Evolutionary conservation across 2,113 vertebrate species (phyloP).

Genomic region (Gasterosteus nipponicus): DNA sequence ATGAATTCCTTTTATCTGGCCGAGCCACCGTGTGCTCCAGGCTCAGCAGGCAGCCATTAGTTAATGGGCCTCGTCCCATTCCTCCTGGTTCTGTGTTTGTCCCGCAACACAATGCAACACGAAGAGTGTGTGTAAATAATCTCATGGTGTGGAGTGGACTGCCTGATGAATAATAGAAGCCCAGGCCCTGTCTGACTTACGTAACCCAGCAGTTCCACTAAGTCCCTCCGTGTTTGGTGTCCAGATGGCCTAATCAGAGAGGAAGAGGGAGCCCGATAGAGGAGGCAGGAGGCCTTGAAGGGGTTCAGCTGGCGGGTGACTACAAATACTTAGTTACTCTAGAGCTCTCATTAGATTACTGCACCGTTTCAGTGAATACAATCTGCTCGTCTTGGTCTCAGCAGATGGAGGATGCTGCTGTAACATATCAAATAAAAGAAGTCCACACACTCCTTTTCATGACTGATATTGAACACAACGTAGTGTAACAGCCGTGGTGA

Average conservation of each 20-base stretch:
- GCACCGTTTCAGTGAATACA: not conserved
- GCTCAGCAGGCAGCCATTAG: conserved; percentile 33
- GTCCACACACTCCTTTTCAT: not conserved
- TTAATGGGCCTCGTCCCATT: conserved; percentile 31
- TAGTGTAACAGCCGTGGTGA: not conserved
- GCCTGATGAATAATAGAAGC: conserved; percentile 62
- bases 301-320: not conserved
- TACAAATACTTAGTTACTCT: not conserved
- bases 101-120: conserved; percentile 42
- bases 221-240: conserved; percentile 56
- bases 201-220: conserved; percentile 66
- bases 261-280: conserved; percentile 38
- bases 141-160: conserved; percentile 51
- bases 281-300: conserved; percentile 12
- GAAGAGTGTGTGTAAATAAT: conserved; percentile 61
- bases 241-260: conserved; percentile 69
- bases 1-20: not conserved
- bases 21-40: conserved; percentile 11
- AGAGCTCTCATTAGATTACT: not conserved
- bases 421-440: not conserved
- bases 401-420: not conserved
- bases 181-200: conserved; percentile 51
- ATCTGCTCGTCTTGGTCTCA: not conserved
- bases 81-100: conserved; percentile 20
- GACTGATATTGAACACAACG: not conserved